Conservation (phyloP, 2,113 vertebrate species). For the Herpailurus yagouaroundi region DNA sequence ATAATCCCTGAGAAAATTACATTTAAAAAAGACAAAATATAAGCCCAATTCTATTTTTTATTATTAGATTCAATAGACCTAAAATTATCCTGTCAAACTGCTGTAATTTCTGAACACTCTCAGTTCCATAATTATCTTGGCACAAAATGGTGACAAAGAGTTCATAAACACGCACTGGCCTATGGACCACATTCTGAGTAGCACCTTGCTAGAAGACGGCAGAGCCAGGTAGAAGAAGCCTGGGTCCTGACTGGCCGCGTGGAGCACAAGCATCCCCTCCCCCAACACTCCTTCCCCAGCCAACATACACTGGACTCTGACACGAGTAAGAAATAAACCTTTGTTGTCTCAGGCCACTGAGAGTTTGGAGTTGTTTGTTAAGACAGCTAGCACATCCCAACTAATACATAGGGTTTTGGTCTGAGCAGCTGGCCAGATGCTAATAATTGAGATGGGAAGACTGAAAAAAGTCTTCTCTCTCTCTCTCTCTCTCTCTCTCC, state of each 20-base stretch:
- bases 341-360: background rate
- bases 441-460: background rate
- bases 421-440: background rate
- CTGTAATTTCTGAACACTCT: background rate
- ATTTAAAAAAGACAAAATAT: background rate
- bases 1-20: background rate
- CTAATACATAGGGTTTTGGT: background rate
- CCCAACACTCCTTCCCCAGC: background rate
- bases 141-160: background rate
- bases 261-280: background rate
- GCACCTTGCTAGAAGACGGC: background rate
- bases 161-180: background rate
- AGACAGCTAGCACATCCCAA: background rate
- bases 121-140: background rate
- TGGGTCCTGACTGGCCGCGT: background rate
- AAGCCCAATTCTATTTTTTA: background rate
- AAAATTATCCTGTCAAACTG: background rate
- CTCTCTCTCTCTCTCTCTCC: too few relatives aligned
- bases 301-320: background rate
- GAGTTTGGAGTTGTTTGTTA: background rate
- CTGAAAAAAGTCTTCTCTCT: background rate
- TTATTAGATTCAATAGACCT: background rate
- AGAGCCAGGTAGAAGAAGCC: too few relatives aligned
- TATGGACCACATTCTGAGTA: background rate
- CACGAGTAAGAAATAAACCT: background rate